Conservation (phyloP, 2,888 invertebrate genomes). For the Amblyteles armatorius region DNA sequence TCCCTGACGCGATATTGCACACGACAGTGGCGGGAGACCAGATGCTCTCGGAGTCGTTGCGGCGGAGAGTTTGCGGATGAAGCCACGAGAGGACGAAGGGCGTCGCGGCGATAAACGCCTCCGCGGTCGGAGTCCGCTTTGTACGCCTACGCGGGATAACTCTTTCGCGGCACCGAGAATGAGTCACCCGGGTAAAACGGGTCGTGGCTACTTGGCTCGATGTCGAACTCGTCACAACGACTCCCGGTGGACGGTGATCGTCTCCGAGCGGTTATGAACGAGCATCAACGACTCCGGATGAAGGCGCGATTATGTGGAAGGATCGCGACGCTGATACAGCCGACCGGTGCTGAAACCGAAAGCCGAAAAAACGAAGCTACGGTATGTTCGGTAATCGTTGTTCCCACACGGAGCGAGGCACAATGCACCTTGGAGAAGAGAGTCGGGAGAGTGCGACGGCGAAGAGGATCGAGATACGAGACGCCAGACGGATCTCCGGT, state of each 20-base stretch:
- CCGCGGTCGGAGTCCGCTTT: slow-evolving; percentile 61
- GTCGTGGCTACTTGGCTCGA: not conserved
- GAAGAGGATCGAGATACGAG: slow-evolving; percentile 55
- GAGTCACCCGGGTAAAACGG: slow-evolving; percentile 67
- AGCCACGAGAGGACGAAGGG: slow-evolving; percentile 38
- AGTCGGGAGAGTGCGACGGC: slow-evolving; percentile 25
- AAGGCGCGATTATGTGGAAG: slow-evolving; percentile 33
- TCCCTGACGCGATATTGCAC: slow-evolving; percentile 63
- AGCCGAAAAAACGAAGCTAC: slow-evolving; percentile 64
- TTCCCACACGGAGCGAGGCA: slow-evolving; percentile 54
- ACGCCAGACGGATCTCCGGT: slow-evolving; percentile 62
- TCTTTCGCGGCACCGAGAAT: slow-evolving; percentile 60
- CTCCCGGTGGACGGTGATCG: not conserved
- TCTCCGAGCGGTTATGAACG: not conserved
- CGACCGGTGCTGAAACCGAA: slow-evolving; percentile 51
- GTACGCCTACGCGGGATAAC: slow-evolving; percentile 50
- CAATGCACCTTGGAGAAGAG: slow-evolving; percentile 5
- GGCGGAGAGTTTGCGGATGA: not conserved
- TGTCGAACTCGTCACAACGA: not conserved
- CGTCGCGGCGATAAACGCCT: slow-evolving; percentile 70
- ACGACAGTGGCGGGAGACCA: slow-evolving; percentile 47
- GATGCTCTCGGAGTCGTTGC: not conserved
- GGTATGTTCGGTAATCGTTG: slow-evolving; percentile 57
- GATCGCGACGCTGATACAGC: slow-evolving; percentile 14
- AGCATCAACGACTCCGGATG: not conserved